These are phyloP conservation scores for Jaculus jaculus DNA, from an alignment of 2,113 vertebrate species.

Conservation along the genomic window DNA sequence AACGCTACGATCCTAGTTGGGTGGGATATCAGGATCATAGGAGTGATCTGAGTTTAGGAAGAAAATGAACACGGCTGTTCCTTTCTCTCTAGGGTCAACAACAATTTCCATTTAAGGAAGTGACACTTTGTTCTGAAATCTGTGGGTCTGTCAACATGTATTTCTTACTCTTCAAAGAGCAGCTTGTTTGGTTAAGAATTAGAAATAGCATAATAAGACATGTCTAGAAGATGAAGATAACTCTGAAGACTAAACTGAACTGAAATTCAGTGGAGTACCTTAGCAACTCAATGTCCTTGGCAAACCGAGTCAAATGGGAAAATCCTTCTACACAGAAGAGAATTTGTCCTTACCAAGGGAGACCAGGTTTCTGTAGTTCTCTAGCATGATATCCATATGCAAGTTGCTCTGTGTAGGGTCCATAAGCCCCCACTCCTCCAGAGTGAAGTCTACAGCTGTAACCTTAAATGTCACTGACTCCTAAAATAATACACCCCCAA, in stretches of 20 bases:
- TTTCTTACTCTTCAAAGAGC: background rate
- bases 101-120: background rate
- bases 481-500: conserved; percentile 56
- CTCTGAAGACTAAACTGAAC: background rate
- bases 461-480: conserved; percentile 72
- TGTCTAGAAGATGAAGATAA: background rate
- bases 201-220: background rate
- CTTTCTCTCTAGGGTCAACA: conserved; percentile 18
- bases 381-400: conserved; percentile 72
- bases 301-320: background rate
- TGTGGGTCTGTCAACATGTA: background rate
- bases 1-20: background rate
- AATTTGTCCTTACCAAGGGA: conserved; percentile 61
- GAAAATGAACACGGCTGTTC: conserved; percentile 18
- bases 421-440: conserved; percentile 71
- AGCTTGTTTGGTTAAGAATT: background rate
- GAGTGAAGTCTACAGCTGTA: conserved; percentile 68
- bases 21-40: background rate
- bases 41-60: conserved; percentile 30
- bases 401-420: conserved; percentile 56
- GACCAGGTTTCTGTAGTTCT: conserved; percentile 74
- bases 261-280: conserved; percentile 10
- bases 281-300: background rate
- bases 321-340: background rate
- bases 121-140: background rate